Evolutionary conservation across 2,113 vertebrate species (phyloP).

Genomic region (Odontophorus gujanensis): DNA sequence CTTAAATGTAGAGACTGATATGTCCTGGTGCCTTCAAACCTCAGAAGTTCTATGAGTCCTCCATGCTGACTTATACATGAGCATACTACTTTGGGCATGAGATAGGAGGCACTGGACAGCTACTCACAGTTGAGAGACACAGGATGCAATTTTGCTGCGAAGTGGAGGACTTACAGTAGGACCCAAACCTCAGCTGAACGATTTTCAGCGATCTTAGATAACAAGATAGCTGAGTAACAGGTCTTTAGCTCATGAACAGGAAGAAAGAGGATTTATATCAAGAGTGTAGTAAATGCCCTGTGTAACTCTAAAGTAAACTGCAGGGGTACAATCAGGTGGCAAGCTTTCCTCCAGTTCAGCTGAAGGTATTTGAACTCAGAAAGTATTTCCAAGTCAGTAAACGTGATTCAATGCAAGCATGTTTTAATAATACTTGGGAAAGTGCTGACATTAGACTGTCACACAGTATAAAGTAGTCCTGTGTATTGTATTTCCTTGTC

Average conservation of each 20-base stretch:
- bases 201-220: background rate
- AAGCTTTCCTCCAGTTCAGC: background rate
- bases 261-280: background rate
- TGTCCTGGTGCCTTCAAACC: background rate
- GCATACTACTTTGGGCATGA: background rate
- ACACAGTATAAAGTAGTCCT: background rate
- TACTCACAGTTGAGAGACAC: background rate
- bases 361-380: background rate
- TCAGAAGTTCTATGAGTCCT: background rate
- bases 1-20: background rate
- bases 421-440: background rate
- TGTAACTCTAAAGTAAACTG: background rate
- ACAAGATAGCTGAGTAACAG: background rate
- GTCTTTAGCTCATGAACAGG: background rate
- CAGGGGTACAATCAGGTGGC: too few relatives aligned
- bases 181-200: background rate
- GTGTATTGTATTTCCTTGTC: accelerated
- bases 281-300: accelerated
- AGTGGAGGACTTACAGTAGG: accelerated
- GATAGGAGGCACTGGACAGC: background rate
- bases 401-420: background rate
- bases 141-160: background rate
- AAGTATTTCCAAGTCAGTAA: background rate
- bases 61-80: background rate
- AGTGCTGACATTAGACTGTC: background rate